phyloP scores from a whole-genome alignment of 1,140 invertebrate species.

The Conus betulinus region DNA sequence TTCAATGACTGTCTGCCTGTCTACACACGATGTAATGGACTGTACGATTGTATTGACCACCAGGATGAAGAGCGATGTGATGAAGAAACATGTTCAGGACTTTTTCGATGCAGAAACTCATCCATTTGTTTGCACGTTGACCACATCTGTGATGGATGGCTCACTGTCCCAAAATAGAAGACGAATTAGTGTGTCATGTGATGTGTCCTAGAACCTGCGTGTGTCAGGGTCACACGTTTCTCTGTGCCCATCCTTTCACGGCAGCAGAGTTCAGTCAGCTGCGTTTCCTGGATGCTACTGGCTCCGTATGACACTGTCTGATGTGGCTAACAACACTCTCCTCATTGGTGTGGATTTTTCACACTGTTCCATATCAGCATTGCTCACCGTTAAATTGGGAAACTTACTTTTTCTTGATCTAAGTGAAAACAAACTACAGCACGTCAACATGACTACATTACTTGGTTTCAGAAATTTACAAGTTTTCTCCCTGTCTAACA shows the following conservation, averaged over 20 bases:
- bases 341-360: neutral
- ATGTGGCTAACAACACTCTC: neutral
- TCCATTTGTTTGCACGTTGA: conserved; percentile 16
- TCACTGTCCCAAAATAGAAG: neutral
- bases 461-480: no score
- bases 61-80: conserved; percentile 1
- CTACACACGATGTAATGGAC: conserved; percentile 19
- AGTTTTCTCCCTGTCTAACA: no score
- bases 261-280: neutral
- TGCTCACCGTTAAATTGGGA: no score
- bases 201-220: neutral
- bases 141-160: conserved; percentile 15
- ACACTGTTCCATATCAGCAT: no score
- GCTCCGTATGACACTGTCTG: neutral
- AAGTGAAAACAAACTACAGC: neutral
- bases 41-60: conserved; percentile 24
- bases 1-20: neutral
- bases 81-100: conserved; percentile 33
- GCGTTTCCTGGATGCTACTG: neutral
- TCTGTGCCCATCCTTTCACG: neutral
- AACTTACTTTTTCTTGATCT: no score
- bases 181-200: neutral
- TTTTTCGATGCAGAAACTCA: conserved; percentile 17
- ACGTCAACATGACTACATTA: neutral
- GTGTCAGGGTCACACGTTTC: neutral